Base-by-base conservation (phyloP, 2,113 vertebrate genomes). In the Ctenodactylus gundi region DNA sequence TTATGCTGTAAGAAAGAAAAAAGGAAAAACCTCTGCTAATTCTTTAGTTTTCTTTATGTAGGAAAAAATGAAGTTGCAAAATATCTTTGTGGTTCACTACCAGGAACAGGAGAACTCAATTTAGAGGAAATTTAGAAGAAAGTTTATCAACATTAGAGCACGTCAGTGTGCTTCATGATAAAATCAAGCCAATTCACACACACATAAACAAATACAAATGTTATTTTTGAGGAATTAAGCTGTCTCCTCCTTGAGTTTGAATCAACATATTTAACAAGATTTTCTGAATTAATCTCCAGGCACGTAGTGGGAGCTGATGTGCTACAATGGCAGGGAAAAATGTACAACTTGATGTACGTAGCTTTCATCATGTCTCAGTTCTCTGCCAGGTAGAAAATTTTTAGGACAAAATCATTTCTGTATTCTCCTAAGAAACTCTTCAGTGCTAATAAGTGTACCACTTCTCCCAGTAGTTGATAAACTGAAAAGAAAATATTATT, bases 401-500 rank as follows among this genome's bases (percentile, higher is more conserved):
- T 60, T 58, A 92, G 82, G 67, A 90, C 36, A 81, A 95, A 84
- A 75, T 88, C 21, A 86, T 70, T 89, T 95, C 82, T 94, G 67
- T 82, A 58, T 93, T 83, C 41, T 88, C 88, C 44, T 70, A 85
- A 84, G 82, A 90, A 96, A 92, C 17, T 65, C 87, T 85, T 85
- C 46, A 94, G 57, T 49, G 27, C 57, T 94, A 95, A 88, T 27
- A 53, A 92, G 76, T 70, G 58, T 7, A 91, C 60, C 13, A 76
- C 85, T 95, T 86, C 31, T 46, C 68, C 46, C 68, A 70, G 62
- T 65, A 94, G 90, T 14, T 89, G 64, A 92, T 95, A 95, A 95
- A 93, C 41, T 81, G 78, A 85, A 96, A 92, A 90, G 78, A 92
- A 94, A 88, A 92, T 76, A 93, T 58, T 91, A 68, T 88, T 85